phyloP scores from a whole-genome alignment of 2,888 invertebrate species.

The Protodeltote pygarga region DNA sequence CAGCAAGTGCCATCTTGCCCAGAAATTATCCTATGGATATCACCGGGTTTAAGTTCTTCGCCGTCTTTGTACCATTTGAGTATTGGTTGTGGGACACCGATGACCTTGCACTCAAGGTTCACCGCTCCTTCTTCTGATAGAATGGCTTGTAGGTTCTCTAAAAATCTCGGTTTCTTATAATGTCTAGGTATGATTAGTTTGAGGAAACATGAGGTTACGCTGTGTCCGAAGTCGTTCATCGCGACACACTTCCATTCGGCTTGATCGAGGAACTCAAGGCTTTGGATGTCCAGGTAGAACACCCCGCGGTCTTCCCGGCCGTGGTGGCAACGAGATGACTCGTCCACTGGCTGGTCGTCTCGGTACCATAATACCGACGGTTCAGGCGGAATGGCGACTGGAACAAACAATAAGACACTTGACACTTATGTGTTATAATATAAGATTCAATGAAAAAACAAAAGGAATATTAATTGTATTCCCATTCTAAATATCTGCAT shows the following conservation, averaged over 20 bases:
- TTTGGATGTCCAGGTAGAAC: slow-evolving; percentile 91
- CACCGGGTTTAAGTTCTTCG: slow-evolving; percentile 95
- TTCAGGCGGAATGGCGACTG: slow-evolving; percentile 93
- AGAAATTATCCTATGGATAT: slow-evolving; percentile 96
- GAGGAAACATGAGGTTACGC: slow-evolving; percentile 94
- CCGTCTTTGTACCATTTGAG: slow-evolving; percentile 98
- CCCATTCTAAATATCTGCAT: too few relatives aligned
- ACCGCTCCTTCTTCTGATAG: slow-evolving; percentile 96
- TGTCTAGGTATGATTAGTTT: slow-evolving; percentile 95
- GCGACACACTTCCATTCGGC: slow-evolving; percentile 97
- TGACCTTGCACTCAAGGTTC: slow-evolving; percentile 96
- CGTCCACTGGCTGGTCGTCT: slow-evolving; percentile 93
- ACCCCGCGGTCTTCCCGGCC: slow-evolving; percentile 90
- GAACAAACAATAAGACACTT: slow-evolving; percentile 44
- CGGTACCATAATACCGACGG: slow-evolving; percentile 95
- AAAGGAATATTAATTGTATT: too few relatives aligned
- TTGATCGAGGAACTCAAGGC: slow-evolving; percentile 93
- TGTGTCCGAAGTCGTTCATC: slow-evolving; percentile 95
- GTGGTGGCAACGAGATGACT: slow-evolving; percentile 88
- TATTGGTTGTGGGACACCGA: slow-evolving; percentile 96
- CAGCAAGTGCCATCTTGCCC: slow-evolving; percentile 97
- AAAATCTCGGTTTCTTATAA: slow-evolving; percentile 95
- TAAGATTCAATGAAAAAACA: too few relatives aligned
- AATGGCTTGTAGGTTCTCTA: slow-evolving; percentile 94
- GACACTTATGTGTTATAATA: neutral